phyloP scores from a whole-genome alignment of 2,797 vertebrate genomes.

The Scleropages formosus region DNA sequence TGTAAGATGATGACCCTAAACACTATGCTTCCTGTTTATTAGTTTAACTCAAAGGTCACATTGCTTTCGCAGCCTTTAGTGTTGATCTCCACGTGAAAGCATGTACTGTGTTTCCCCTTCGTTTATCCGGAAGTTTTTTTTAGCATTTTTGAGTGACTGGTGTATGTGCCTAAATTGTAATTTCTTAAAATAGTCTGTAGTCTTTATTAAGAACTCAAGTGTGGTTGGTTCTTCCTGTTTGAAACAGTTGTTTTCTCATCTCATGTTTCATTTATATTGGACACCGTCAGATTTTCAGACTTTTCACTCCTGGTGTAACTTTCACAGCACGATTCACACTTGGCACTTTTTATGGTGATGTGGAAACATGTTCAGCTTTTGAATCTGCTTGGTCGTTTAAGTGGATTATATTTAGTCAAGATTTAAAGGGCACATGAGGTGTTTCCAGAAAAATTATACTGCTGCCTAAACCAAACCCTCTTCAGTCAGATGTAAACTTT shows the following conservation, averaged over 20 bases:
- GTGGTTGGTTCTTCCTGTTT: slow-evolving; percentile 17
- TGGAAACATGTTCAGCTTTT: slow-evolving; percentile 21
- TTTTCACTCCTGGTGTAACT: slow-evolving; percentile 25
- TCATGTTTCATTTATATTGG: slow-evolving; percentile 25
- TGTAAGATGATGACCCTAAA: too few species aligned
- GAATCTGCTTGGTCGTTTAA: slow-evolving; percentile 7
- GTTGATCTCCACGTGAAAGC: too few species aligned
- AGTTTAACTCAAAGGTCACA: neutral
- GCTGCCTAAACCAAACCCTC: neutral
- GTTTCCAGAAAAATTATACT: slow-evolving; percentile 20
- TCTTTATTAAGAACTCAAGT: slow-evolving; percentile 17
- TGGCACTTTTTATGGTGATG: slow-evolving; percentile 21
- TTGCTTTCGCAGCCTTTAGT: neutral
- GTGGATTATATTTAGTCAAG: slow-evolving; percentile 26
- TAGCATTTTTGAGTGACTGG: neutral
- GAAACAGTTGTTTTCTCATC: slow-evolving; percentile 21
- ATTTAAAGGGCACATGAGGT: slow-evolving; percentile 16
- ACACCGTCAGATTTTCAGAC: slow-evolving; percentile 25
- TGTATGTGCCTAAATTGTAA: slow-evolving; percentile 6
- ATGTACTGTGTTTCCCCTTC: too few species aligned
- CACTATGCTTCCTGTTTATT: neutral
- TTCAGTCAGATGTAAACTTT: neutral
- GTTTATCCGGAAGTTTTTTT: neutral
- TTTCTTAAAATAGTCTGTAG: slow-evolving; percentile 7
- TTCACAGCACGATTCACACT: slow-evolving; percentile 21